These are phyloP conservation scores for Ennomos fuscantarius DNA, from an alignment of 2,888 invertebrate genomes.

Conservation along the genomic window DNA sequence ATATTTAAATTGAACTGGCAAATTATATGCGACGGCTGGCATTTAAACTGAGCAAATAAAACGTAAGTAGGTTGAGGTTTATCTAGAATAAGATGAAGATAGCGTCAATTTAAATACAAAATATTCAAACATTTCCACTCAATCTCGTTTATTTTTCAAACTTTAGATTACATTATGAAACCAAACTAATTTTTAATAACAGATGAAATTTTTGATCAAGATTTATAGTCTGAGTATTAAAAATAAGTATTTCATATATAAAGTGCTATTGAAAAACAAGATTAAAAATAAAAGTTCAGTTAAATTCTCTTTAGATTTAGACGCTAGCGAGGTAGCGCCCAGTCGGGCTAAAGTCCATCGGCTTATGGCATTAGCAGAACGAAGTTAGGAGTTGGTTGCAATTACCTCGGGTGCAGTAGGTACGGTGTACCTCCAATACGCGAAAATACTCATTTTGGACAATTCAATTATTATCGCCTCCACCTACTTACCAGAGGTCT, in stretches of 20 bases:
- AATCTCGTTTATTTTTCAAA: too few species aligned
- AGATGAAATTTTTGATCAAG: conserved; percentile 2
- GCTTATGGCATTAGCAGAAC: conserved; percentile 61
- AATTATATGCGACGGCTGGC: too few species aligned
- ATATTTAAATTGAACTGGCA: too few species aligned
- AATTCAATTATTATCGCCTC: conserved; percentile 36
- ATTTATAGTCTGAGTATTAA: conserved; percentile 3
- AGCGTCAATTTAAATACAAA: too few species aligned
- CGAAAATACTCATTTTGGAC: conserved; percentile 52
- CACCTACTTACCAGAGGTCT: conserved; percentile 17
- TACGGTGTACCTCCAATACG: conserved; percentile 29
- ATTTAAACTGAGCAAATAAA: too few species aligned
- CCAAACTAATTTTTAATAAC: not conserved
- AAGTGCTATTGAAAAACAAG: conserved; percentile 17
- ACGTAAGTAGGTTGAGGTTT: too few species aligned
- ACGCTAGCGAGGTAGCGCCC: conserved; percentile 14
- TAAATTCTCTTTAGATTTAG: conserved; percentile 13
- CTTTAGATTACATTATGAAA: not conserved
- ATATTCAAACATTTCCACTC: too few species aligned
- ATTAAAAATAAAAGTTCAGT: conserved; percentile 22
- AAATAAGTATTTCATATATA: conserved; percentile 17
- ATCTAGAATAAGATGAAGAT: too few species aligned
- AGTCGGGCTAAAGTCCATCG: conserved; percentile 29
- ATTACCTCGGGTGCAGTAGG: conserved; percentile 48
- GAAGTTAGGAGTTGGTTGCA: conserved; percentile 53